phyloP scores from a whole-genome alignment of 2,113 vertebrate species.

The Syrmaticus mikado region DNA sequence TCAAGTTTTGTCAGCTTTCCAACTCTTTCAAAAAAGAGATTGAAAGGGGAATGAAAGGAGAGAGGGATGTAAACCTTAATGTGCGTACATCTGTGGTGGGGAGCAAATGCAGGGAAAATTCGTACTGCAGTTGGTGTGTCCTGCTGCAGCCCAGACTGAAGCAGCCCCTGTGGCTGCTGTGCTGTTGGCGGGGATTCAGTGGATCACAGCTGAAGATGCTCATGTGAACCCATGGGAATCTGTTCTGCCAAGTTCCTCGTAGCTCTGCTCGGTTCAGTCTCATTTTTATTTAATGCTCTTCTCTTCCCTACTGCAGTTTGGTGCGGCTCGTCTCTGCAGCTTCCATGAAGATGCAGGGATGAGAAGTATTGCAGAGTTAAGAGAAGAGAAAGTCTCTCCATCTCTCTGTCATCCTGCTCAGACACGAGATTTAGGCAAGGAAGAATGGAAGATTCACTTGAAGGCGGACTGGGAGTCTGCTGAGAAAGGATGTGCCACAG shows the following conservation, averaged over 20 bases:
- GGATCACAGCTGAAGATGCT: background rate
- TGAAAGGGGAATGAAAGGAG: background rate
- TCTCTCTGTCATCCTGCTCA: background rate
- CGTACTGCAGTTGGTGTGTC: background rate
- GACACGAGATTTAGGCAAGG: background rate
- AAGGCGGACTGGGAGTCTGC: background rate
- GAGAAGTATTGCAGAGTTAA: accelerated
- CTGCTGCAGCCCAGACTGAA: background rate
- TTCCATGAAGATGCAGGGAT: accelerated
- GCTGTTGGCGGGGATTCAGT: background rate
- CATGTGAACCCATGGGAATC: background rate
- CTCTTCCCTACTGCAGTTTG: background rate
- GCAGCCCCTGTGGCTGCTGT: background rate
- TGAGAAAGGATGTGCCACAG: background rate
- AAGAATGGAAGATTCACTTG: background rate
- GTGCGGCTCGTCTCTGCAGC: background rate
- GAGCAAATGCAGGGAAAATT: background rate
- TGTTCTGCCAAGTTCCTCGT: conserved; percentile 17
- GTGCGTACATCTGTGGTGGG: background rate
- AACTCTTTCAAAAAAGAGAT: background rate
- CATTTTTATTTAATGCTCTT: conserved; percentile 47
- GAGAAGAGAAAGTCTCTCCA: background rate
- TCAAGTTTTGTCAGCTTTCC: background rate
- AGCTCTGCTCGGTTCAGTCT: background rate
- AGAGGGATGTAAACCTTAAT: background rate